These are phyloP conservation scores for Hyppa rectilinea DNA, from an alignment of 2,888 invertebrate species.

Conservation along the genomic window DNA sequence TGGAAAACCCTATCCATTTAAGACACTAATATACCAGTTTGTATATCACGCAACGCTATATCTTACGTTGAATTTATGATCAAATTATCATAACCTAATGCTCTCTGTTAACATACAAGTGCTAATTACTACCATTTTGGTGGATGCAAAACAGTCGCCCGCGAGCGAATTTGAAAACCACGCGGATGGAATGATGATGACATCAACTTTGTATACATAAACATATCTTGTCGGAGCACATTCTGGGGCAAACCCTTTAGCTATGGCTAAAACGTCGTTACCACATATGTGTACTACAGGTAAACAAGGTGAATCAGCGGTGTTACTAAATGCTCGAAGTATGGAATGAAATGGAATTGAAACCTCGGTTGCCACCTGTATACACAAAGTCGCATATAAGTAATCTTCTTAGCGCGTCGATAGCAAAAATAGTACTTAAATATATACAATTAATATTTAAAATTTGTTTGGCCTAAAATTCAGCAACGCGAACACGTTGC, in stretches of 20 bases:
- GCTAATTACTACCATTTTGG: slow-evolving; percentile 59
- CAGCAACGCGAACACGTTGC: no score
- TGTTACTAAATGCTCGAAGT: slow-evolving; percentile 75
- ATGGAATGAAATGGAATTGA: slow-evolving; percentile 76
- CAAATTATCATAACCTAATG: slow-evolving; percentile 51
- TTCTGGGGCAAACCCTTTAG: slow-evolving; percentile 72
- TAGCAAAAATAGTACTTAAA: no score
- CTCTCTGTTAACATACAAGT: slow-evolving; percentile 53
- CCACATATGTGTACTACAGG: slow-evolving; percentile 66
- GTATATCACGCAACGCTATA: slow-evolving; percentile 29
- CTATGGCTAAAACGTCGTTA: slow-evolving; percentile 65
- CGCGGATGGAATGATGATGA: slow-evolving; percentile 55
- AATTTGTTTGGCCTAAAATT: no score
- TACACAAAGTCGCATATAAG: slow-evolving; percentile 73
- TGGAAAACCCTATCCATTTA: slow-evolving; percentile 30
- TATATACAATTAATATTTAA: no score
- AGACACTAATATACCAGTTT: slow-evolving; percentile 28
- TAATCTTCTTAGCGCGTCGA: no score
- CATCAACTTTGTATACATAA: slow-evolving; percentile 62
- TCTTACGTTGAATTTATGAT: slow-evolving; percentile 33
- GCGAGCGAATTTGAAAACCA: slow-evolving; percentile 35
- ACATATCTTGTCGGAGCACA: slow-evolving; percentile 57
- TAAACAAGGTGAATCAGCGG: slow-evolving; percentile 84
- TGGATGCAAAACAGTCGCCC: slow-evolving; percentile 39
- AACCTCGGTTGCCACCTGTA: slow-evolving; percentile 78